A percentile compares a stretch with the other conserved stretches of the same genome.
Conservation (phyloP, 64 coral and sea anemone species). For the Porites australiensis region DNA sequence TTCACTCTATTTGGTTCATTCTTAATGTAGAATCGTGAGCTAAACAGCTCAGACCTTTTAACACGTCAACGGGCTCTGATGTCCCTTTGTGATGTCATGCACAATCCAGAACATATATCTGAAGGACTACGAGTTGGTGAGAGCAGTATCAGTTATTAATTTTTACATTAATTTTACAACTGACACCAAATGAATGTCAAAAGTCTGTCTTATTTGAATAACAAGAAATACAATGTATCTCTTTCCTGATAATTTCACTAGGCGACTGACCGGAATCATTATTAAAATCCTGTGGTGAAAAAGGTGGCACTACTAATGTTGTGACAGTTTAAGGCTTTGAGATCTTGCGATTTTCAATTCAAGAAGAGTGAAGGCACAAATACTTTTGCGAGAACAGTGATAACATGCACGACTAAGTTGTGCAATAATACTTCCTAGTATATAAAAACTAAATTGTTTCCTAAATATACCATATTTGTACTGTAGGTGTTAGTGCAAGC, state of each 20-base stretch:
- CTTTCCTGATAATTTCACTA: no score
- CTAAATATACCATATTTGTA: not conserved
- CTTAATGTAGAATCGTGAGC: conserved; percentile 80
- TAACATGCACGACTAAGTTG: no score
- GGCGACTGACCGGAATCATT: no score
- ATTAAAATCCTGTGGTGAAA: no score
- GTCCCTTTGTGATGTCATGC: conserved; percentile 95
- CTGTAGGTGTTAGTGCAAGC: conserved; percentile 85
- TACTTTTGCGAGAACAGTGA: no score
- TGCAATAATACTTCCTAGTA: not conserved
- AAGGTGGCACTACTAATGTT: no score
- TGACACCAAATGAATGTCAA: no score
- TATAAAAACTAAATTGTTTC: not conserved
- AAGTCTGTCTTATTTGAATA: not conserved
- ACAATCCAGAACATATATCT: conserved; percentile 94
- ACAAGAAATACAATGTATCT: no score
- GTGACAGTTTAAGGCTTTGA: no score
- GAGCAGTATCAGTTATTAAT: not conserved
- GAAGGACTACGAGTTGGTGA: conserved; percentile 90
- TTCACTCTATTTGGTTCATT: not conserved
- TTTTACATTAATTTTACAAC: no score
- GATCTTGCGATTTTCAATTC: no score
- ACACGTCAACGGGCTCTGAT: conserved; percentile 93
- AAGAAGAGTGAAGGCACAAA: no score
- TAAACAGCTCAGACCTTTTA: conserved; percentile 81